Evolutionary conservation across 2,888 invertebrate genomes (phyloP).

Genomic region (Masnerella sp.): DNA sequence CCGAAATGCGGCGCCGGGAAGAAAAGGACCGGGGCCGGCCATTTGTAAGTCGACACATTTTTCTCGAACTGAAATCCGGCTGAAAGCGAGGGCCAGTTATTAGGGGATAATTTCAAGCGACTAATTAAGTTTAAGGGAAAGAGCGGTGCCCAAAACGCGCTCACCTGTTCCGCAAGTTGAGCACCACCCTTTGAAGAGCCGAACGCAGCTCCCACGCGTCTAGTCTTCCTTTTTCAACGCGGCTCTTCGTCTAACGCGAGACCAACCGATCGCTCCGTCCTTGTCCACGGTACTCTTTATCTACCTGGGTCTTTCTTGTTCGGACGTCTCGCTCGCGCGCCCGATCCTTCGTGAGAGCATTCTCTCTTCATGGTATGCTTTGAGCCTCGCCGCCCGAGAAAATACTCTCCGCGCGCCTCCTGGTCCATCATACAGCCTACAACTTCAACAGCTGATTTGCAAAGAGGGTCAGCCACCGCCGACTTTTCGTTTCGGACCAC

Average conservation of each 20-base stretch:
- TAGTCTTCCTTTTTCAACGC: constrained; percentile 60
- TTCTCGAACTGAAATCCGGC: constrained; percentile 3
- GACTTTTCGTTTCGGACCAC: constrained; percentile 54
- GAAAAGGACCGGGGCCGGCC: constrained; percentile 6
- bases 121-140: constrained; percentile 47
- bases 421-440: constrained; percentile 47
- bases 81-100: constrained; percentile 25
- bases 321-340: constrained; percentile 49
- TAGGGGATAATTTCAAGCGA: constrained; percentile 34
- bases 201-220: constrained; percentile 73
- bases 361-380: constrained; percentile 68
- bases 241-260: constrained; percentile 34
- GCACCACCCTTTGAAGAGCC: constrained; percentile 68
- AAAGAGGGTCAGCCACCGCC: constrained; percentile 68
- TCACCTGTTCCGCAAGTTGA: constrained; percentile 72
- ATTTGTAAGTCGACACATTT: constrained; percentile 20
- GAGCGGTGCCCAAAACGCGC: constrained; percentile 63
- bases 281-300: constrained; percentile 32
- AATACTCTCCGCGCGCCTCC: constrained; percentile 33
- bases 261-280: constrained; percentile 27
- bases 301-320: constrained; percentile 40
- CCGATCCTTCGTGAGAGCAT: constrained; percentile 60
- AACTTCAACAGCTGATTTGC: constrained; percentile 69
- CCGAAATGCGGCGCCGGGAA: neutral
- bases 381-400: constrained; percentile 66